Percentiles rank a stretch among this genome's conserved stretches.
phyloP scores from a whole-genome alignment of 2,113 vertebrate genomes.

The Orientallactaga bullata region DNA sequence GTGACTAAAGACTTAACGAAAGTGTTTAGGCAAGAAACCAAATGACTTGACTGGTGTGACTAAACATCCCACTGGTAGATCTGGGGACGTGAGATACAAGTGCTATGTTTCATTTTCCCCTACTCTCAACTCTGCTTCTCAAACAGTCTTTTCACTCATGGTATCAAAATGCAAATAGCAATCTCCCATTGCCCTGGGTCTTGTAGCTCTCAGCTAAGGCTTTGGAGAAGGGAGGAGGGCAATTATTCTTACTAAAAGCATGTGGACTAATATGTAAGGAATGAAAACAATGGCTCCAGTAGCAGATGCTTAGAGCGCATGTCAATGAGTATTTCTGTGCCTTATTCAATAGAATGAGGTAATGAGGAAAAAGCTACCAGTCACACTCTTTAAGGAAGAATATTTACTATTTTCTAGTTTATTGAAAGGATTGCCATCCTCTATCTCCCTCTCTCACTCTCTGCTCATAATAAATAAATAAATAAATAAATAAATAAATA shows the following conservation, averaged over 20 bases:
- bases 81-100: neutral
- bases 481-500: no score
- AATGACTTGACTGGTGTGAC: slow-evolving; percentile 19
- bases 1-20: neutral
- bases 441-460: no score
- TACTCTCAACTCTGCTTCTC: slow-evolving; percentile 40
- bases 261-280: neutral
- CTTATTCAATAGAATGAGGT: slow-evolving; percentile 15
- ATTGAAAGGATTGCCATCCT: neutral
- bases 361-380: neutral
- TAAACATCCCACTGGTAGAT: neutral
- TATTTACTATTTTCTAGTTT: slow-evolving; percentile 53
- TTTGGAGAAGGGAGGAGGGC: neutral
- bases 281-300: slow-evolving; percentile 7
- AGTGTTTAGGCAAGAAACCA: slow-evolving; percentile 16
- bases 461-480: no score
- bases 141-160: neutral
- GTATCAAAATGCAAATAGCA: neutral
- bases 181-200: neutral
- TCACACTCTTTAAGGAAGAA: neutral
- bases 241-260: slow-evolving; percentile 2
- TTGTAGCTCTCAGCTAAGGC: neutral
- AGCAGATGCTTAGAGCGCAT: neutral
- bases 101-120: neutral
- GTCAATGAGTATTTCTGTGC: slow-evolving; percentile 8